Percentiles rank a stretch among this genome's conserved stretches.
phyloP scores from a whole-genome alignment of 2,888 invertebrate genomes.

The Sialis fuliginosa region DNA sequence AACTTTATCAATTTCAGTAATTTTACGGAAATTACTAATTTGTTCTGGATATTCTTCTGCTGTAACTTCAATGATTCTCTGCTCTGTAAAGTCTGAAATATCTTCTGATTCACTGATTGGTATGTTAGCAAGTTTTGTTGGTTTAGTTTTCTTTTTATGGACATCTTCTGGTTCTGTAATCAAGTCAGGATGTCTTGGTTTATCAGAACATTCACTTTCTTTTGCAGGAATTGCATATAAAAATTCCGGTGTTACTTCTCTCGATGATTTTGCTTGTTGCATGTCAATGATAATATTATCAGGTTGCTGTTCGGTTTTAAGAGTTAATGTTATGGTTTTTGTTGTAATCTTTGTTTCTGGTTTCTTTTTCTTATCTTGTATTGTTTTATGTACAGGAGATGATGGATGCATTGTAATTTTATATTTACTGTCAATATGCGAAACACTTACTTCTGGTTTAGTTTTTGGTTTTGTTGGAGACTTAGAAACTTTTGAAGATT shows the following conservation, averaged over 20 bases:
- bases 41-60: conserved; percentile 9
- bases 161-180: conserved; percentile 60
- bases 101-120: conserved; percentile 41
- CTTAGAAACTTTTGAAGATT: neutral
- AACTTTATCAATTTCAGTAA: conserved; percentile 22
- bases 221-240: conserved; percentile 48
- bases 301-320: conserved; percentile 16
- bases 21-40: conserved; percentile 11
- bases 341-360: conserved; percentile 27
- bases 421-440: conserved; percentile 18
- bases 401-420: neutral
- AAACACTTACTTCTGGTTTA: conserved; percentile 31
- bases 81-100: conserved; percentile 30
- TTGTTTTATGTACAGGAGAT: neutral
- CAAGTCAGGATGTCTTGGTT: conserved; percentile 54
- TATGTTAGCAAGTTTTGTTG: conserved; percentile 26
- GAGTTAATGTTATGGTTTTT: conserved; percentile 30
- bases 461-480: conserved; percentile 22
- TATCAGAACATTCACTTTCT: conserved; percentile 36
- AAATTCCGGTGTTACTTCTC: conserved; percentile 57
- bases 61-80: conserved; percentile 14
- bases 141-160: conserved; percentile 17
- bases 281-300: conserved; percentile 46
- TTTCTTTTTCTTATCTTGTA: conserved; percentile 7
- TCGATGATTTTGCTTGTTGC: conserved; percentile 53